These are phyloP conservation scores for Drosophila austrosaltans DNA, from an alignment of 2,888 invertebrate genomes.

Conservation along the genomic window DNA sequence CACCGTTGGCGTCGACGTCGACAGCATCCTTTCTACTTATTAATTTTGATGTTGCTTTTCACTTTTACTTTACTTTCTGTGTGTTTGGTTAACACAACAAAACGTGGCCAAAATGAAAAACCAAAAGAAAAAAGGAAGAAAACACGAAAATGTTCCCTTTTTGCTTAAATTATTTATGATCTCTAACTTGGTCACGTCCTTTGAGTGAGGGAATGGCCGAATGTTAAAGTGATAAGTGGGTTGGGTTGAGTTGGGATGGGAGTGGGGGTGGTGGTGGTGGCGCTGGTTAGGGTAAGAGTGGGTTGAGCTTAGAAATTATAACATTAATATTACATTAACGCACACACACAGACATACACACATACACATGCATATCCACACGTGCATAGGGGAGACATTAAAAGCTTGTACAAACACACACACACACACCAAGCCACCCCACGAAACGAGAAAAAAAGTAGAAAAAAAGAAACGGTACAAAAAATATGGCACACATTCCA, in stretches of 20 bases:
- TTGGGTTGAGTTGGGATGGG: background rate
- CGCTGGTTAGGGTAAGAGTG: background rate
- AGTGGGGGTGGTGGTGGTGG: no score
- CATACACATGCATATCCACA: conserved; percentile 43
- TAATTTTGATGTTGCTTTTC: conserved; percentile 79
- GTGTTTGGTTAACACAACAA: conserved; percentile 10
- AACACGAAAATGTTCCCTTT: conserved; percentile 26
- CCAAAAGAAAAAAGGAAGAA: background rate
- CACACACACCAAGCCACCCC: conserved; percentile 46
- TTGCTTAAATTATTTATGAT: conserved; percentile 67
- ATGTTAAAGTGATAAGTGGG: background rate
- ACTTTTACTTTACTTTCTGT: conserved; percentile 71
- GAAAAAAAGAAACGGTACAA: conserved; percentile 41
- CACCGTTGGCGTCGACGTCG: conserved; percentile 37
- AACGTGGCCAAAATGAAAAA: conserved; percentile 38
- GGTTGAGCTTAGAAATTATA: conserved; percentile 62
- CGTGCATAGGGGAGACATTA: conserved; percentile 73
- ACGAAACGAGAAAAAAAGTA: background rate
- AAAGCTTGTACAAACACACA: conserved; percentile 54
- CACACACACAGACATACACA: conserved; percentile 49
- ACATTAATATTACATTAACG: conserved; percentile 78
- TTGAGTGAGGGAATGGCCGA: conserved; percentile 57
- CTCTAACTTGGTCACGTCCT: conserved; percentile 41
- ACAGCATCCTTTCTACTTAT: conserved; percentile 78
- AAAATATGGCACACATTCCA: conserved; percentile 74